Conservation (phyloP, 1,140 invertebrate genomes). For the Dolichoris vasculosae region DNA sequence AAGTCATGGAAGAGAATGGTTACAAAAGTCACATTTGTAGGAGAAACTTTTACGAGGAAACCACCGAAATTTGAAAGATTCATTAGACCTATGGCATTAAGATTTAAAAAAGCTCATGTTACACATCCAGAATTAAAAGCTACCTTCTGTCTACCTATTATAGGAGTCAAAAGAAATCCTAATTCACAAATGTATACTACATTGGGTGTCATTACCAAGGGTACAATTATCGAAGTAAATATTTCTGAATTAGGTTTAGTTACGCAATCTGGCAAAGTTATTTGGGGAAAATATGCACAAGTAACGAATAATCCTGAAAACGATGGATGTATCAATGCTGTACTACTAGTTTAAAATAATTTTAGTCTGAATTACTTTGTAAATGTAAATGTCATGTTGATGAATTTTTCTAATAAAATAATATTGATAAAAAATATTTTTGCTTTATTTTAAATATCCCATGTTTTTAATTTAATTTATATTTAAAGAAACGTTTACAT, state of each 20-base stretch:
- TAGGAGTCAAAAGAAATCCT: constrained; percentile 99
- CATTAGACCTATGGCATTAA: constrained; percentile 97
- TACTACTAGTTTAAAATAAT: constrained; percentile 89
- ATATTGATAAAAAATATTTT: neutral
- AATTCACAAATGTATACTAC: constrained; percentile 97
- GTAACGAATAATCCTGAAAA: constrained; percentile 99
- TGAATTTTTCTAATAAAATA: constrained; percentile 2
- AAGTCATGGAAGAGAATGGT: constrained; percentile 99
- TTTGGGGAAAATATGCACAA: constrained; percentile 99
- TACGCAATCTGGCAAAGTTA: constrained; percentile 98
- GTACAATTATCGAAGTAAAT: constrained; percentile 98
- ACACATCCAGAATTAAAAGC: constrained; percentile 99
- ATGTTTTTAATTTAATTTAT: neutral
- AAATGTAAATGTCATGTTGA: neutral
- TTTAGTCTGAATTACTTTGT: neutral
- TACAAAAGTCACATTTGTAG: constrained; percentile 98
- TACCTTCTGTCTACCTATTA: constrained; percentile 98
- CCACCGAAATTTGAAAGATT: constrained; percentile 99
- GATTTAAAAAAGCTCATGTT: constrained; percentile 98
- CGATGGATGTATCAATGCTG: constrained; percentile 99
- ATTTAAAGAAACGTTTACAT: neutral
- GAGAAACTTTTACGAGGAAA: constrained; percentile 98
- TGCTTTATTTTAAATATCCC: neutral
- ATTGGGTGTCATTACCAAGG: constrained; percentile 99
- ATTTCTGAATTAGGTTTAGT: constrained; percentile 99